Base-by-base conservation (phyloP, 2,797 vertebrate genomes). In the Emydoidea blandingii region DNA sequence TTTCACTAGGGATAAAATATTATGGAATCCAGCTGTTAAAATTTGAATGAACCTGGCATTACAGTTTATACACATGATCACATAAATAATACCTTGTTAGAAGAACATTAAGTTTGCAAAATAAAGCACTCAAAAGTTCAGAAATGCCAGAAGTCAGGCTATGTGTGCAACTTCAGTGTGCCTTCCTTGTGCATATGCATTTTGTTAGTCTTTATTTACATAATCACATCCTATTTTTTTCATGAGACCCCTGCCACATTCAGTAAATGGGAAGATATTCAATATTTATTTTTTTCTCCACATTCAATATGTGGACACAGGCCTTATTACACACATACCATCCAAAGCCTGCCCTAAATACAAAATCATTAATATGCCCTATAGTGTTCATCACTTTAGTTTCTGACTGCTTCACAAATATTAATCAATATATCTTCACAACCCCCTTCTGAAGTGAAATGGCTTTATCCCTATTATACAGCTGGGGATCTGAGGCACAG, bases 171-270 rank as follows among this genome's bases (percentile, higher is more conserved):
- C 19, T 8, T 47, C 62, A 50, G n/a, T 68, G 9, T 68, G 65
- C 65, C 50, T 18, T 3, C 79, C 25, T 83, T 76, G n/a, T 37
- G 31, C 0, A 0, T 72, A 81, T 54, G 44, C 16, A 37, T 12
- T 27, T 3, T n/a, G 5, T 57, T 47, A 41, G 37, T 21, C 11
- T 23, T 50, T 53, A 3, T 4, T 59, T 34, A 68, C 0, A 0
- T 1, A 11, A 14, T 37, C 27, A 41, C 11, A 53, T 65, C 16
- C 19, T 34, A 2, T 4, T 12, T 19, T 34, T 12, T 59, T 41
- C 1, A 0, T 18, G 50, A 59, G 12, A 85, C 1, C 9, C 3
- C 4, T 1, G 4, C 6, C 15, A 47, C 83, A 49, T 49, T 44
- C 16, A 1, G 8, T 9, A 6, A 53, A 65, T 18, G 34, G 62